Evolutionary conservation across 2,113 vertebrate genomes (phyloP), one percentile per base, ranked within the genome.

Genomic region (Mus musculus): DNA sequence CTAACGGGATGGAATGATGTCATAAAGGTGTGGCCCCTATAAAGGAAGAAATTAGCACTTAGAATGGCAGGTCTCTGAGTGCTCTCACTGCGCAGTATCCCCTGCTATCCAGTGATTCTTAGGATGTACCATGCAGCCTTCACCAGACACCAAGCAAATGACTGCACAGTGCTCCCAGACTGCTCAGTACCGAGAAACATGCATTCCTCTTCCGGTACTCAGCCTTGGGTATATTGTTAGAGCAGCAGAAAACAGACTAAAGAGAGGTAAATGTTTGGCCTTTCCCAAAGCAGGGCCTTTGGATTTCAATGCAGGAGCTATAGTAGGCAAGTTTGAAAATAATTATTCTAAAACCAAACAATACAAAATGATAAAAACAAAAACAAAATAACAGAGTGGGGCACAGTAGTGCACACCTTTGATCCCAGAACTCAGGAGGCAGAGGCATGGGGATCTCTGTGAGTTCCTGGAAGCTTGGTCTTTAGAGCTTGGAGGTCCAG

Each of bases 231-330:
- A 54, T 88, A 81, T 81, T 49, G 42, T 39, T 91, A 73, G 30
- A 73, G 67, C 2, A 26, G 39, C 28, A 61, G 54, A 65, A 81
- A 63, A 80, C 0, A 81, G 63, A 54, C 22, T 16, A 67, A 89
- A 30, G 39, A 33, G 36, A 77, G 19, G 96, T 4, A 91, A 94
- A 94, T 97, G 76, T 93, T 95, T 96, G 86, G 76, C 94, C 96
- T 96, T 97, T 97, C 77, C 69, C 95, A 76, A 75, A 30, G 72
- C 10, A 52, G 42, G 95, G 49, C 12, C 52, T 33, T 0, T 0
- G 22, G 56, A 76, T n/a, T 94, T 97, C 93, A 95, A 0, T 69
- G 96, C 59, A 95, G 36, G 71, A 94, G 92, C 24, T 75, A 97
- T 19, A 90, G 81, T 85, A 77, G 7, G 22, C 42, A 69, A 54